Evolutionary conservation across 2,888 invertebrate genomes (phyloP), one percentile per base, ranked within the genome.

Genomic region (Tetragonula carbonaria): DNA sequence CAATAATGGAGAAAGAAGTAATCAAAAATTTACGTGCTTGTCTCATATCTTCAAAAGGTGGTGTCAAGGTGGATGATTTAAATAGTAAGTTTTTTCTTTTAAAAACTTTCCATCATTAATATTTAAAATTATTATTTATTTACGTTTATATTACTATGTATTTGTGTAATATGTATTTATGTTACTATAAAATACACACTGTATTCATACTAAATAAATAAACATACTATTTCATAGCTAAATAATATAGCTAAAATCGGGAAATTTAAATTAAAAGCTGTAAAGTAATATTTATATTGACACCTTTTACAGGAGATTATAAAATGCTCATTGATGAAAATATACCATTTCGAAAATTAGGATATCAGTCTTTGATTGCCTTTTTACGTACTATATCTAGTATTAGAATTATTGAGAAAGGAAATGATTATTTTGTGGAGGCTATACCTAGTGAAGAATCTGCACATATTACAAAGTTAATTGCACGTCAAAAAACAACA

Each of bases 281-380:
- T 18, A 23, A 65, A 70, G n/a, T 13, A 45, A 57, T 45, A 55
- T 51, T 59, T 67, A 38, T 23, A 4, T 68, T 62, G 18, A 74
- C 14, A 62, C 21, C 11, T 13, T 78, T 95, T 88, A 57, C 92
- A 96, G 96, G 95, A 68, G 97, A 97, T 91, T 97, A 96, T 93
- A 94, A 93, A 74, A 95, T 95, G 87, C 93, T 97, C 50, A 96
- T 96, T 92, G 97, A 97, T 50, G 95, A 95, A 91, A 94, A 94
- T 88, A 96, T 97, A 89, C 97, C 97, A 11, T 97, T 94, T 90
- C 95, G 94, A 80, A 95, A 95, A 88, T 94, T 97, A 78, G 97
- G 97, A 8, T 97, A 95, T 93, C 91, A 94, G 62, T 94, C 95
- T 14, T 93, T 97, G 14, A 96, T 96, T 82, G 96, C 96, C 59